Percentiles rank a stretch among this genome's conserved stretches.
Evolutionary conservation across 2,888 invertebrate species (phyloP).

Genomic region (Pachymerium ferrugineum): DNA sequence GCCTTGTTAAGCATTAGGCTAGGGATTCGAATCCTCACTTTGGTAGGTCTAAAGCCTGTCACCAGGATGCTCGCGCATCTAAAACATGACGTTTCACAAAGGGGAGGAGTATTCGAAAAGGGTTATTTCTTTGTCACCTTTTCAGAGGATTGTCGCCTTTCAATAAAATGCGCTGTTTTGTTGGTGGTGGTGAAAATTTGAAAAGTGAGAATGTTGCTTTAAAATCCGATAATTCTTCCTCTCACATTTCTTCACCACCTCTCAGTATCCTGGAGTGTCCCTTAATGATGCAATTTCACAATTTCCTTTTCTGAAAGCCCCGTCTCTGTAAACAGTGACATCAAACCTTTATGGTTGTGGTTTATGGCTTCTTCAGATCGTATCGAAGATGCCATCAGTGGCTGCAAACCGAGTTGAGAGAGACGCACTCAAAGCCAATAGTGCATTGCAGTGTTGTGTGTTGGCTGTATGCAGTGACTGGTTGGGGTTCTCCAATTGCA

Average conservation of each 20-base stretch:
- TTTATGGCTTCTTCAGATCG: slow-evolving; percentile 28
- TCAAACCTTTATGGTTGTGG: slow-evolving; percentile 23
- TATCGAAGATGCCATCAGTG: slow-evolving; percentile 27
- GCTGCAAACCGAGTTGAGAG: slow-evolving; percentile 2
- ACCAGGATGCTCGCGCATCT: no score
- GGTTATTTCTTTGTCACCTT: no score
- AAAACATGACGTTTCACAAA: no score
- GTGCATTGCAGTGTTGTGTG: slow-evolving; percentile 4
- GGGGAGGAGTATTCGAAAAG: no score
- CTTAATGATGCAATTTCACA: slow-evolving; percentile 26
- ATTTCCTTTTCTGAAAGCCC: slow-evolving; percentile 16
- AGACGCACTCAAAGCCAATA: neutral
- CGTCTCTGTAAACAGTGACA: slow-evolving; percentile 23
- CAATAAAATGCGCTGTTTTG: neutral
- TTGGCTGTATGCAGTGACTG: neutral
- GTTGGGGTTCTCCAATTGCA: neutral
- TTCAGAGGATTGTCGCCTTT: no score
- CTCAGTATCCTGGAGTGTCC: neutral
- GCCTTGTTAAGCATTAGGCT: no score
- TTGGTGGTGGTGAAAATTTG: neutral
- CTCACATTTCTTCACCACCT: neutral
- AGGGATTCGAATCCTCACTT: no score
- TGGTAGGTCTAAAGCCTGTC: no score
- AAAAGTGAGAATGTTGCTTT: neutral
- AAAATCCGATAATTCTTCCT: neutral